Percentiles rank a stretch among this genome's conserved stretches.
These are phyloP conservation scores for Yponomeuta plumbellus DNA, from an alignment of 2,888 invertebrate genomes.

Conservation along the genomic window DNA sequence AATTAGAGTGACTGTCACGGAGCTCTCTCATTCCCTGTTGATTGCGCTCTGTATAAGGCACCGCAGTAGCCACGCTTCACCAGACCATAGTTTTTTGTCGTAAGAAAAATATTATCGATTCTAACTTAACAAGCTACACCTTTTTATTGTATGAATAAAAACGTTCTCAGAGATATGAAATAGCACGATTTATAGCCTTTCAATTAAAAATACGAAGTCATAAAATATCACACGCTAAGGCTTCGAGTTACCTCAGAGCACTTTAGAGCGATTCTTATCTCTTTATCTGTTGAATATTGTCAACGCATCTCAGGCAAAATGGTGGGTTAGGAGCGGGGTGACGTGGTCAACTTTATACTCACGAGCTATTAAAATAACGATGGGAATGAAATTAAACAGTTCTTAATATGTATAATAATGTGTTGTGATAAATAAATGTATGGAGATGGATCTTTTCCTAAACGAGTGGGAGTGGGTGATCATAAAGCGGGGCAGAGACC, in stretches of 20 bases:
- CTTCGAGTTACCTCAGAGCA: conserved; percentile 65
- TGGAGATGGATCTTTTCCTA: not conserved
- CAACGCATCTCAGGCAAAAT: conserved; percentile 55
- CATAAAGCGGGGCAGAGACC: conserved; percentile 50
- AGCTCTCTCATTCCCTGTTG: not conserved
- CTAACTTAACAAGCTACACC: conserved; percentile 8
- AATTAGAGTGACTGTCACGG: conserved; percentile 13
- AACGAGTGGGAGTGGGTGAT: conserved; percentile 41
- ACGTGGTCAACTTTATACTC: conserved; percentile 55
- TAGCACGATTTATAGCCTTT: conserved; percentile 14
- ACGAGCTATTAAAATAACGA: conserved; percentile 66
- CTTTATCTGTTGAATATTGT: conserved; percentile 65
- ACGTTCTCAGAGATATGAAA: conserved; percentile 14
- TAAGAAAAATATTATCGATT: not conserved
- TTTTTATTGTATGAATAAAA: conserved; percentile 12
- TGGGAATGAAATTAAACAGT: conserved; percentile 67
- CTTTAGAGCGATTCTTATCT: conserved; percentile 64
- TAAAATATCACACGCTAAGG: conserved; percentile 57
- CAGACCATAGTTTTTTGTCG: not conserved
- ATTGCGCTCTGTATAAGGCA: conserved; percentile 9
- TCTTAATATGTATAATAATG: conserved; percentile 71
- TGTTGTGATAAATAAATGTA: conserved; percentile 58
- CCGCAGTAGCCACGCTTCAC: conserved; percentile 5
- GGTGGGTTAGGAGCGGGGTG: conserved; percentile 48
- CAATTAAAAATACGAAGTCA: conserved; percentile 23